phyloP scores from a whole-genome alignment of 1,140 invertebrate genomes.

The Drosophila parabipectinata region DNA sequence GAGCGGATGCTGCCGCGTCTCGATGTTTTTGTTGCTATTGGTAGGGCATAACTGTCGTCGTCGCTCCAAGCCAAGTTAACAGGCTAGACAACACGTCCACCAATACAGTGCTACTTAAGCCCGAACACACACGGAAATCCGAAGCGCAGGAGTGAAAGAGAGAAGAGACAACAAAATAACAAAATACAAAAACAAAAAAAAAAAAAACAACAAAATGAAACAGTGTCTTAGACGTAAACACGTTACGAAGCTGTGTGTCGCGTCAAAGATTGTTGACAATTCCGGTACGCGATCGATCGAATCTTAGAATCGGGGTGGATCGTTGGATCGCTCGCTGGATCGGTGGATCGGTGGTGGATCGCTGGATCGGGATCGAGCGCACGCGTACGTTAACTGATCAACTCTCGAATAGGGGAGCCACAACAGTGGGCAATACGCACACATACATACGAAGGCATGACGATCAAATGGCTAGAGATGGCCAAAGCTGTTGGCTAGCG shows the following conservation, averaged over 20 bases:
- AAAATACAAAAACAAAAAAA: neutral
- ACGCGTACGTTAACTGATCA: slow-evolving; percentile 61
- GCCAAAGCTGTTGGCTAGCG: neutral
- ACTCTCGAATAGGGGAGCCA: slow-evolving; percentile 53
- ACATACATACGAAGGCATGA: slow-evolving; percentile 1
- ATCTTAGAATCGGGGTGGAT: slow-evolving; percentile 4
- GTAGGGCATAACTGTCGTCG: slow-evolving; percentile 72
- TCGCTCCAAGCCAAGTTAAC: slow-evolving; percentile 38
- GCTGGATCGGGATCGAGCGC: slow-evolving; percentile 8
- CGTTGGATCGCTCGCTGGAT: slow-evolving; percentile 6
- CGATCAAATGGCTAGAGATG: slow-evolving; percentile 20
- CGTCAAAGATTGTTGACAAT: slow-evolving; percentile 39
- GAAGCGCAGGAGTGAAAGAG: slow-evolving; percentile 2
- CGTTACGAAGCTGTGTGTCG: slow-evolving; percentile 52
- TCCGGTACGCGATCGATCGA: slow-evolving; percentile 30
- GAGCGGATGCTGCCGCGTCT: slow-evolving; percentile 8
- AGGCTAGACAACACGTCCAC: slow-evolving; percentile 38
- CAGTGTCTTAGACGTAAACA: slow-evolving; percentile 68
- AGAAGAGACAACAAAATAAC: neutral
- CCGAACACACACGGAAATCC: slow-evolving; percentile 9
- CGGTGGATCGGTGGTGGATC: slow-evolving; percentile 1
- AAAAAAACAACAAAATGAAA: neutral
- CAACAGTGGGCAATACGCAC: slow-evolving; percentile 27
- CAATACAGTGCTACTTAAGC: slow-evolving; percentile 24
- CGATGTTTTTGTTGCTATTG: slow-evolving; percentile 56